Evolutionary conservation across 2,797 vertebrate species (phyloP), one percentile per base, ranked within the genome.

Genomic region (Alfaro cultratus): DNA sequence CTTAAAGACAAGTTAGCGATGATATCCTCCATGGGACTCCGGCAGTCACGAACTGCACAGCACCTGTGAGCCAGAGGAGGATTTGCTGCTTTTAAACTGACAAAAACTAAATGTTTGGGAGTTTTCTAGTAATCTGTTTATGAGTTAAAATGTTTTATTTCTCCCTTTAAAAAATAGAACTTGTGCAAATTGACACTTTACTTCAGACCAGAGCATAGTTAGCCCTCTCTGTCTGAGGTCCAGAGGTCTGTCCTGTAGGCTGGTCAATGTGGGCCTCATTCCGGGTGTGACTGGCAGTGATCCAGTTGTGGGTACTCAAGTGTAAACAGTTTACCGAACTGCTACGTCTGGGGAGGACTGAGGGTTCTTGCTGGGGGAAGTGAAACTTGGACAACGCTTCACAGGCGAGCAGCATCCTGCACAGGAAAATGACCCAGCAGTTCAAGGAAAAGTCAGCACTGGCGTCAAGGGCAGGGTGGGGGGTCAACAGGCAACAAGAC

Each of bases 171-270:
- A 77, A 76, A 76, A 86, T 60, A 53, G 74, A 82, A 39, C 81
- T 73, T 73, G 80, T 49, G 81, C 82, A 80, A 89, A 89, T 91
- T 90, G 83, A 89, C 86, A 91, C 79, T 87, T 82, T 51, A 51
- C 81, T 89, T 57, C 94, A 95, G 96, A 95, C 95, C 92, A 91
- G 95, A 95, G 96, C 95, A 95, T 82, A 87, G 83, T 90, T 71
- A 13, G 84, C 81, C 79, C 80, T 86, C 85, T 91, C 82, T 87
- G 60, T 76, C 87, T 89, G 80, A 89, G 93, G 89, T 90, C 87
- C 77, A 75, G 86, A 83, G 84, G 79, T 76, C 86, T 88, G 79
- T 89, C 87, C 43, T 85, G 85, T 76, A 53, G 84, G 88, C 89
- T 87, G 77, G 86, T 90, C 94, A 75, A 86, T 41, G 73, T 60